Percentiles rank a stretch among this genome's conserved stretches.
Conservation (phyloP, 1,140 invertebrate species). For the Anadara kagoshimensis region DNA sequence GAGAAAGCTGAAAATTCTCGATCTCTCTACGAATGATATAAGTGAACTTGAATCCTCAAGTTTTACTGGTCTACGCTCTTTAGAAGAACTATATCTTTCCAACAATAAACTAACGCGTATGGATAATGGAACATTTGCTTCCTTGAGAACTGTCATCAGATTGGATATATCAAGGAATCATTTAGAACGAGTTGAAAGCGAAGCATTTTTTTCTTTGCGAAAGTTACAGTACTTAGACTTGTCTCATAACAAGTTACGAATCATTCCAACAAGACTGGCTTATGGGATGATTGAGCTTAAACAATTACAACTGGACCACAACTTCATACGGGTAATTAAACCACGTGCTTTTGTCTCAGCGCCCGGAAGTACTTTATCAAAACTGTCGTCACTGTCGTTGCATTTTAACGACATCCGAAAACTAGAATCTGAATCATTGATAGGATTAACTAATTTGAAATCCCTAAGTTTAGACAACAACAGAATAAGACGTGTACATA, state of each 20-base stretch:
- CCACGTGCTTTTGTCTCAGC: slow-evolving; percentile 21
- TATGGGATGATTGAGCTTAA: slow-evolving; percentile 26
- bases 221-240: slow-evolving; percentile 25
- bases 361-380: slow-evolving; percentile 7
- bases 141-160: slow-evolving; percentile 4
- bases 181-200: slow-evolving; percentile 8
- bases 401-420: slow-evolving; percentile 25
- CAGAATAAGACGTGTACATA: slow-evolving; percentile 36
- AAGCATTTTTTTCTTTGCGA: slow-evolving; percentile 1
- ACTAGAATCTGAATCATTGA: slow-evolving; percentile 22
- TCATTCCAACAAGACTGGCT: slow-evolving; percentile 8
- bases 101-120: slow-evolving; percentile 22
- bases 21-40: slow-evolving; percentile 37
- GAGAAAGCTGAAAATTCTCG: slow-evolving; percentile 25
- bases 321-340: slow-evolving; percentile 32
- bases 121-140: slow-evolving; percentile 21
- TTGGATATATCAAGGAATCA: slow-evolving; percentile 34
- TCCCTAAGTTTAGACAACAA: slow-evolving; percentile 34
- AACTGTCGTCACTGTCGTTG: slow-evolving; percentile 24
- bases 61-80: slow-evolving; percentile 7
- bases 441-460: slow-evolving; percentile 30
- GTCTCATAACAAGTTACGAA: slow-evolving; percentile 33
- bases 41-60: slow-evolving; percentile 11
- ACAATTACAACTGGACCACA: slow-evolving; percentile 29
- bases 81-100: slow-evolving; percentile 29